Evolutionary conservation across 2,797 vertebrate species (phyloP), one percentile per base, ranked within the genome.

Genomic region (Mallotus villosus): DNA sequence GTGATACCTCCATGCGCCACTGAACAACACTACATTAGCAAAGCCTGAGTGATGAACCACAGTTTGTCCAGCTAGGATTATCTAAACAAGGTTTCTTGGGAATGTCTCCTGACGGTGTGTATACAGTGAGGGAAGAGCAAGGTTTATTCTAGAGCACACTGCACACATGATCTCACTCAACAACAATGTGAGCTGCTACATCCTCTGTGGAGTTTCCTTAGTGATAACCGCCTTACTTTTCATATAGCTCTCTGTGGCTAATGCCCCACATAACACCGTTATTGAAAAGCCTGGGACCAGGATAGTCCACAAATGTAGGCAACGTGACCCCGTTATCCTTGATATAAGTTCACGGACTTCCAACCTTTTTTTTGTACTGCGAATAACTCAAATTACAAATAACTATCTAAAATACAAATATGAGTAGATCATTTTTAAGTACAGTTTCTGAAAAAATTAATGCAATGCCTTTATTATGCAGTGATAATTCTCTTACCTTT

Each of bases 161-260:
- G n/a, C n/a, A 57, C 6, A 32, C 68, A 76, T 91, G 91, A 92
- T 79, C 85, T 92, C 90, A 91, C 81, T 69, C 29, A 0, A 27
- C 19, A 87, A 81, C 75, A 86, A 90, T 88, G 86, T 74, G 78
- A 81, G 73, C 61, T 64, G 77, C 78, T 86, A 78, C 82, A 83
- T 88, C 84, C 87, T 88, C 81, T 74, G 63, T 75, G 12, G 75
- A 67, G 81, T 69, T 83, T 84, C 82, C 80, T 81, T 80, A 74
- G 70, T 76, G 76, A 78, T 82, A 86, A 85, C 32, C 63, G 34
- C 60, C 29, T 11, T 59, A 19, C 29, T 3, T 73, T 72, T 67
- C 63, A 79, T 77, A 77, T 67, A 19, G 51, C 51, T 55, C 51
- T 17, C 51, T n/a, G 51, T 55, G 51, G 51, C 19, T 17, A n/a